Percentiles rank a stretch among this genome's conserved stretches.
Conservation (phyloP, 1,140 invertebrate species). For the Phocides pigmalion region DNA sequence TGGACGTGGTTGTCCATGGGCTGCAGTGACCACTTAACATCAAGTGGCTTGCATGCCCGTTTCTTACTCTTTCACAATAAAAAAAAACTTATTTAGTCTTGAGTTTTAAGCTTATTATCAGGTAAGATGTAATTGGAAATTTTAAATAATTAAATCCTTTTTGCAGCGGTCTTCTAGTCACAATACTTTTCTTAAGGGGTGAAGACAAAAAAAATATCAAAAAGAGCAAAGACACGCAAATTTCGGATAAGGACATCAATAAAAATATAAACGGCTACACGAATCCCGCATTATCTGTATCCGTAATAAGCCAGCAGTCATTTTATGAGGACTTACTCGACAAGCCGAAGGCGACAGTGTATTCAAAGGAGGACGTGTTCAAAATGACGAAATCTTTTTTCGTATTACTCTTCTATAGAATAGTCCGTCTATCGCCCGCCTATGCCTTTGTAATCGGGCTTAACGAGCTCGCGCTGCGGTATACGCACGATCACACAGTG, state of each 20-base stretch:
- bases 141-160: slow-evolving; percentile 48
- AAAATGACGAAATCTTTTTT: slow-evolving; percentile 64
- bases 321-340: slow-evolving; percentile 73
- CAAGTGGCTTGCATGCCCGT: no score
- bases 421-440: slow-evolving; percentile 90
- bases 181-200: slow-evolving; percentile 88
- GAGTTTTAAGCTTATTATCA: no score
- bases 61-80: no score
- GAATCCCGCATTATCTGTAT: slow-evolving; percentile 71
- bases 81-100: no score
- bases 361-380: slow-evolving; percentile 54
- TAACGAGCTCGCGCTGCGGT: slow-evolving; percentile 88
- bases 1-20: no score
- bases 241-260: slow-evolving; percentile 59
- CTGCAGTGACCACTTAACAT: no score
- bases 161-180: slow-evolving; percentile 90
- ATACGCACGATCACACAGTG: slow-evolving; percentile 87
- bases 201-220: slow-evolving; percentile 77
- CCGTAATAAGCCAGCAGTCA: slow-evolving; percentile 73
- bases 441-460: slow-evolving; percentile 91
- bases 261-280: slow-evolving; percentile 71
- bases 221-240: slow-evolving; percentile 43
- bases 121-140: no score
- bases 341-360: slow-evolving; percentile 54
- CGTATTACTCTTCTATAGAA: slow-evolving; percentile 65